phyloP scores from a whole-genome alignment of 2,113 vertebrate species.

The Daboia siamensis region DNA sequence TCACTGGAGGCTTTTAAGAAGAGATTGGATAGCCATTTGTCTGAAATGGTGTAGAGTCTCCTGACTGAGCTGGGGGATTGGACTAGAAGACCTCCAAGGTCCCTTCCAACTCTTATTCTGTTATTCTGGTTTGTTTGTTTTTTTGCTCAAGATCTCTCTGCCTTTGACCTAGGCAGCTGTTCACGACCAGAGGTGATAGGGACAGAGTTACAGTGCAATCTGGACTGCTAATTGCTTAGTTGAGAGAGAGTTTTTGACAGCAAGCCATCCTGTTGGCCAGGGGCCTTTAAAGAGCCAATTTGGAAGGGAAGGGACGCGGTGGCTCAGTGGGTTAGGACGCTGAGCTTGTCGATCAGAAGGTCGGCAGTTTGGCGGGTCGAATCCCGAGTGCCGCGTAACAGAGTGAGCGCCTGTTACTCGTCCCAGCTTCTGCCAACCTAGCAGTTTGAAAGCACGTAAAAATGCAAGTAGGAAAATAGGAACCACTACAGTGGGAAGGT shows the following conservation, averaged over 20 bases:
- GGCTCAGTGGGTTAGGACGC: too few species aligned
- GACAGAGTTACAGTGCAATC: slow-evolving; percentile 70
- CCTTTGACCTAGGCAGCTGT: slow-evolving; percentile 64
- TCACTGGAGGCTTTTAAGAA: not conserved
- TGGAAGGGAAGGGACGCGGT: too few species aligned
- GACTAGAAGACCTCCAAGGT: not conserved
- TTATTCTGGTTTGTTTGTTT: not conserved
- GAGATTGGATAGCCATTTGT: not conserved
- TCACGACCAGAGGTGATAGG: slow-evolving; percentile 59
- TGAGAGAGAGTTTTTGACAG: slow-evolving; percentile 69
- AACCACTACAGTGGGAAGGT: too few species aligned
- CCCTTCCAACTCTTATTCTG: not conserved
- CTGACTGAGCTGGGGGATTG: not conserved
- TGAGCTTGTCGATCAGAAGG: too few species aligned
- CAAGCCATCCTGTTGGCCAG: slow-evolving; percentile 56
- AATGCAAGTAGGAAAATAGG: too few species aligned
- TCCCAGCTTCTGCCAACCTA: too few species aligned
- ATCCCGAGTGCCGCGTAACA: too few species aligned
- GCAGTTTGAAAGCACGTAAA: too few species aligned
- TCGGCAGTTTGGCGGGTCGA: too few species aligned
- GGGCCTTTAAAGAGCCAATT: slow-evolving; percentile 40
- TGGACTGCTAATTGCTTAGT: slow-evolving; percentile 69
- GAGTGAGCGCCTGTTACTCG: too few species aligned
- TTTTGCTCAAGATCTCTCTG: slow-evolving; percentile 59
- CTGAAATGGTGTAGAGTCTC: not conserved